These are phyloP conservation scores for Buceros bicornis DNA, from an alignment of 2,797 vertebrate species.

Conservation along the genomic window DNA sequence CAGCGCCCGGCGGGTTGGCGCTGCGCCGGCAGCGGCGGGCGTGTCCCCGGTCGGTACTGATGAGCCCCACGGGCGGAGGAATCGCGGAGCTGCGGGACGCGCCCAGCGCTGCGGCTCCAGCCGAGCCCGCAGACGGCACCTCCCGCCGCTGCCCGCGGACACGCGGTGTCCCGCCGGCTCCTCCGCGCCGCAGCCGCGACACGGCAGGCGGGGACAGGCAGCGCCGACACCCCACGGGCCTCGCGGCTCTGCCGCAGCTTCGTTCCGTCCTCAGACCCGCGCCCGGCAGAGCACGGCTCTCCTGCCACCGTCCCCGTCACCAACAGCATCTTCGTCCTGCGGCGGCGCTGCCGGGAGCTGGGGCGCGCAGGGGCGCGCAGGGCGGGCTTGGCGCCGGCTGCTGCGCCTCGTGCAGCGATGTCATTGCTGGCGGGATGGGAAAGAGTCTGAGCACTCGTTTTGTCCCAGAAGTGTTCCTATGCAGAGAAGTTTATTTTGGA, in stretches of 20 bases:
- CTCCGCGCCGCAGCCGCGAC: not conserved
- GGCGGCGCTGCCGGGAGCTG: rapidly evolving
- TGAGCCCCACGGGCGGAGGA: not conserved
- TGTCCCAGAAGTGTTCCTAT: not conserved
- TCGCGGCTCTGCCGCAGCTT: too few relatives aligned
- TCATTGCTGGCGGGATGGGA: not conserved
- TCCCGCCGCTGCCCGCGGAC: rapidly evolving
- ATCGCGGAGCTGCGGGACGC: too few relatives aligned
- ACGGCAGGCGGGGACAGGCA: rapidly evolving
- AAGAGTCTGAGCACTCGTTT: not conserved
- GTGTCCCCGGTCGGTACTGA: too few relatives aligned
- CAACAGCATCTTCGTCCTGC: not conserved
- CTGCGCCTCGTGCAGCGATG: not conserved
- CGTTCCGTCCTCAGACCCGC: not conserved
- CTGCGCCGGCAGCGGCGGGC: too few relatives aligned
- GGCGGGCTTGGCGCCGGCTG: not conserved
- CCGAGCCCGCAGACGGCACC: too few relatives aligned
- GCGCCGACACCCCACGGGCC: rapidly evolving
- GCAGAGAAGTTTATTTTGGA: not conserved
- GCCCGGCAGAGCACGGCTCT: not conserved
- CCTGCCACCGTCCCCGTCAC: not conserved
- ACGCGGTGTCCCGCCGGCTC: not conserved
- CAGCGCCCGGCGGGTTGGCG: too few relatives aligned
- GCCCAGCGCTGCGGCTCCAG: too few relatives aligned
- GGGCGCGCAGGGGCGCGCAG: too few relatives aligned